These are phyloP conservation scores for Silurus asotus DNA, from an alignment of 2,113 vertebrate species.

Conservation along the genomic window DNA sequence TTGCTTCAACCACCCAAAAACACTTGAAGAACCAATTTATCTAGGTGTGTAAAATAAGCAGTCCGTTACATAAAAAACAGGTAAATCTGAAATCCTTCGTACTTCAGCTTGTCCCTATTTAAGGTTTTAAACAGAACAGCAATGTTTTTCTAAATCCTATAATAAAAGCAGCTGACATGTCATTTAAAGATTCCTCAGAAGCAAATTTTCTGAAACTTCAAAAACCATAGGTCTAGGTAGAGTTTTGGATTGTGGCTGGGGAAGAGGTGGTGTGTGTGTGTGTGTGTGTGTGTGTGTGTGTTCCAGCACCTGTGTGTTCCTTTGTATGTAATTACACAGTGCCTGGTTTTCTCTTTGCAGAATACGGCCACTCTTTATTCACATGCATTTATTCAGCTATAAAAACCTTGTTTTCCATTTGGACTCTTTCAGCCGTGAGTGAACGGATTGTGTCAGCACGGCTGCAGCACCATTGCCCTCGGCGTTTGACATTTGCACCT, in stretches of 20 bases:
- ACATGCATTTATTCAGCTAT: constrained; percentile 8
- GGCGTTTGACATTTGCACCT: neutral
- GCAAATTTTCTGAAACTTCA: neutral
- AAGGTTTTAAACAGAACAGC: neutral
- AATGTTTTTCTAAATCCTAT: neutral
- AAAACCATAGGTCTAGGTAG: neutral
- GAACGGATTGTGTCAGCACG: neutral
- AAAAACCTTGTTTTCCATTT: constrained; percentile 4
- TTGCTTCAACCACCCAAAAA: neutral
- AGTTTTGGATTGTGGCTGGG: neutral
- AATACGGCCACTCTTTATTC: neutral
- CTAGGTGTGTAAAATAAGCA: neutral
- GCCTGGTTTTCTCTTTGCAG: constrained; percentile 10
- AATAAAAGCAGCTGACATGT: neutral
- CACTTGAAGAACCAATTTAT: neutral
- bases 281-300: constrained; percentile 17
- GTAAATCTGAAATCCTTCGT: neutral
- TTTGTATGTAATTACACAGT: constrained; percentile 7
- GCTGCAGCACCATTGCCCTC: neutral
- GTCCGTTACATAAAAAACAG: neutral
- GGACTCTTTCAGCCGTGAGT: neutral
- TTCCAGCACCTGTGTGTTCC: neutral
- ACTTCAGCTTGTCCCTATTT: neutral
- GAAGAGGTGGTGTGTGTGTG: constrained; percentile 23
- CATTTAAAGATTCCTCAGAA: no score